These are phyloP conservation scores for Archegozetes longisetosus DNA, from an alignment of 1,140 invertebrate genomes.

Conservation along the genomic window DNA sequence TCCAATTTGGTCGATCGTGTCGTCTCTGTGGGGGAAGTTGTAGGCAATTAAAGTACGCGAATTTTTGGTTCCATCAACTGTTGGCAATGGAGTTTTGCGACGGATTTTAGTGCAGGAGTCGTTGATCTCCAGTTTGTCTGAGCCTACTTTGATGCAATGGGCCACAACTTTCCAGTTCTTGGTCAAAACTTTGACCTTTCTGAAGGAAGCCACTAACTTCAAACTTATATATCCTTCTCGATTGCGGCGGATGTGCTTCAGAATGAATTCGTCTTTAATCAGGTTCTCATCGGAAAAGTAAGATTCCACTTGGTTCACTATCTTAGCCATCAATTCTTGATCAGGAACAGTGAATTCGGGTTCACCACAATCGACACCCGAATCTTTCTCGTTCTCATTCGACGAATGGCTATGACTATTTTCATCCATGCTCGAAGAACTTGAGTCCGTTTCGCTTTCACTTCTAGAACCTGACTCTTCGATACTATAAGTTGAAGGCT, in stretches of 20 bases:
- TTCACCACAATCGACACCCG: neutral
- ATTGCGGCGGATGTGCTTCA: slow-evolving; percentile 83
- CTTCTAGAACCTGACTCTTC: too few relatives aligned
- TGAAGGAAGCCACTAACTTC: slow-evolving; percentile 43
- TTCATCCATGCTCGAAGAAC: too few relatives aligned
- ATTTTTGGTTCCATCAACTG: slow-evolving; percentile 69
- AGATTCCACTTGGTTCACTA: slow-evolving; percentile 63
- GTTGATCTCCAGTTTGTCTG: slow-evolving; percentile 71
- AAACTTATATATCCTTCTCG: slow-evolving; percentile 87
- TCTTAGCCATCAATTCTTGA: slow-evolving; percentile 6
- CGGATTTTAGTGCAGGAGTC: slow-evolving; percentile 77
- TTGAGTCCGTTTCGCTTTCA: too few relatives aligned
- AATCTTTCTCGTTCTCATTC: neutral
- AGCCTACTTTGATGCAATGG: slow-evolving; percentile 48
- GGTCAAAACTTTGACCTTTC: slow-evolving; percentile 61
- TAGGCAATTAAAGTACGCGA: slow-evolving; percentile 45
- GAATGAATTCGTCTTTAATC: slow-evolving; percentile 78
- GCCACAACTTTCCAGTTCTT: slow-evolving; percentile 85
- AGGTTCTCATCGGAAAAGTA: slow-evolving; percentile 91
- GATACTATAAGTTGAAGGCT: too few relatives aligned
- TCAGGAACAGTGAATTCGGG: neutral
- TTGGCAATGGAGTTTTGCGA: slow-evolving; percentile 61
- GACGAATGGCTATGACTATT: too few relatives aligned
- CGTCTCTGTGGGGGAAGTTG: slow-evolving; percentile 13
- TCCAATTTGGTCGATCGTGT: too few relatives aligned